Base-by-base conservation (phyloP, 2,113 vertebrate species). In the Apodemus speciosus region DNA sequence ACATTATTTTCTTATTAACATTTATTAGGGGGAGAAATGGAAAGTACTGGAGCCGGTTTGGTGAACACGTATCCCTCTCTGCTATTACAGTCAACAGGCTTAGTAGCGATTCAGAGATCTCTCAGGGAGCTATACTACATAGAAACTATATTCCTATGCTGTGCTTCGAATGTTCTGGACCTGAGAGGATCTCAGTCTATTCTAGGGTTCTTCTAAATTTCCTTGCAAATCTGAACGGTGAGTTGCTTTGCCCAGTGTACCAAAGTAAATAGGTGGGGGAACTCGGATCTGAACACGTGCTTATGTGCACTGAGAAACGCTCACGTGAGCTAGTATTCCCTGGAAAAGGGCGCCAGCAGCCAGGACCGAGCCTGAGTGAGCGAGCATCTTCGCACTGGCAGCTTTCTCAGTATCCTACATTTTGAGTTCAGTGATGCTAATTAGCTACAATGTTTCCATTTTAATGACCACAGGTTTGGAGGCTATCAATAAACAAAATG, bases 311-410 rank as follows among this genome's bases (percentile, higher is more conserved):
- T 4, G 43, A 75, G 71, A 46, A 46, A 69, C 25, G 66, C 3
- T 3, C 75, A 43, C 3, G 15, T 6, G 21, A 32, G 43, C 7
- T 15, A 35, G 40, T 23, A 13, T 6, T 40, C 6, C 35, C 64
- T 18, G 35, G 89, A 16, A 77, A 68, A 85, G 35, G 49, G 49
- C 0, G 16, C 20, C 18, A 49, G 75, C 16, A 30, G 11, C 72
- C 73, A 35, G 1, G 0, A 1, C 38, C 8, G 0, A 71, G 60
- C 40, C 51, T 43, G 5, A 4, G 43, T 46, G 2, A 23, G 40
- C 9, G 5, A 43, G 38, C 2, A 7, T 0, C 46, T 51, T 15
- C n/a, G 2, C 38, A 6, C 4, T 25, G 4, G 4, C 1, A 21
- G 46, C 49, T 53, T 79, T 69, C 79, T 40, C 40, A 1, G 27